Evolutionary conservation across 1,140 invertebrate species (phyloP), one percentile per base, ranked within the genome.

Genomic region (Aphidius gifuensis): DNA sequence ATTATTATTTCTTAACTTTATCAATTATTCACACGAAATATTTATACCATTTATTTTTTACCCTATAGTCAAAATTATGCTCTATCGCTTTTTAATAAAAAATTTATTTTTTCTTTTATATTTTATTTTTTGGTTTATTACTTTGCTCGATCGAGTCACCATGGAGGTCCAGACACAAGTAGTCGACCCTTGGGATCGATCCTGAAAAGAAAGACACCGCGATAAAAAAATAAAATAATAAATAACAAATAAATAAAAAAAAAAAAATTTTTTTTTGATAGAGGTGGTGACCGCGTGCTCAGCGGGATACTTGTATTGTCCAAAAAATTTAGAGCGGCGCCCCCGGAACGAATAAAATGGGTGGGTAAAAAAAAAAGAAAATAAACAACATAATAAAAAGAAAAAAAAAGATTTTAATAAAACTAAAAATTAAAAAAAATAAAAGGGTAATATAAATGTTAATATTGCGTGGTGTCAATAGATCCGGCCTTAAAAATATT

Each of bases 391-490:
- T 16, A 16, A 16, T 16, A 16, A 16, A 16, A 16, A 16, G 32
- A 49, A 6, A 49, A 16, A 16, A 6, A 16, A n/a, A n/a, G 0
- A n/a, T 49, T 49, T 11, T 48, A n/a, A 48, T n/a, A 9, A 55
- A 55, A 55, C 9, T 16, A 43, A 71, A 66, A 68, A 67, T 48
- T 67, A 61, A 65, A 65, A 46, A 55, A 58, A 49, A 49, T 66
- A 62, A 67, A 63, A 49, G 64, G 54, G 62, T 68, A 71, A 72
- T 70, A 72, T 72, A 71, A 71, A 71, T 72, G 70, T 71, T 72
- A 72, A 72, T 71, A 66, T 58, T 40, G 0, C 1, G 46, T 23
- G 45, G 38, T 49, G 8, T 23, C n/a, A 47, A 43, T 11, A 43
- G 9, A 55, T 40, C 9, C 9, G 32, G 40, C 39, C 11, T 55